A percentile compares a stretch with the other conserved stretches of the same genome.
Evolutionary conservation across 1,140 invertebrate genomes (phyloP).

Genomic region (Vanessa atalanta): DNA sequence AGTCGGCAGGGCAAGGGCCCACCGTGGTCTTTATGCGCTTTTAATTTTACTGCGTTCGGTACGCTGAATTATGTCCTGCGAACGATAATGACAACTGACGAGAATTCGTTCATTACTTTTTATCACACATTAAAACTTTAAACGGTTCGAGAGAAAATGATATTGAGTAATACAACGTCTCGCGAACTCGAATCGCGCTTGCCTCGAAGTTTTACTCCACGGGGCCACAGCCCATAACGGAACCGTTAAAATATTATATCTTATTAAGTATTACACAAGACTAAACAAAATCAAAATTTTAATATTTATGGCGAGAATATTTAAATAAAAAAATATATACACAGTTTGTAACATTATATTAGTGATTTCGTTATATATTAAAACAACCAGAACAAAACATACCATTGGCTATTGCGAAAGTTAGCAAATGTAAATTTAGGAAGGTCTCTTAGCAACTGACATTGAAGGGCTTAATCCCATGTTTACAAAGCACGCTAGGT

Average conservation of each 20-base stretch:
- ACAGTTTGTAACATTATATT: too few relatives aligned
- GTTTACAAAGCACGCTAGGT: constrained; percentile 12
- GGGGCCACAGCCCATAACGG: neutral
- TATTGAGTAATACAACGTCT: constrained; percentile 20
- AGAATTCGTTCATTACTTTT: constrained; percentile 71
- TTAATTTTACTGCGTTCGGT: constrained; percentile 71
- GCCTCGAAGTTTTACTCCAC: neutral
- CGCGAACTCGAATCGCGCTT: neutral
- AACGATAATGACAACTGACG: constrained; percentile 59
- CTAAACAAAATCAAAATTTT: too few relatives aligned
- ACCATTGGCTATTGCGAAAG: neutral
- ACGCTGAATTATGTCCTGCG: constrained; percentile 64
- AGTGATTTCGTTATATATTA: too few relatives aligned
- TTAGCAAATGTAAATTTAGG: neutral
- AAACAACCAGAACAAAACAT: too few relatives aligned
- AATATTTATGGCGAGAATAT: too few relatives aligned
- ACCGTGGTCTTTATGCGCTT: constrained; percentile 72
- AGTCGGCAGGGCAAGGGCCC: constrained; percentile 58
- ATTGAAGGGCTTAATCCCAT: constrained; percentile 7
- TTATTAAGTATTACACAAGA: too few relatives aligned
- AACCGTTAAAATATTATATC: too few relatives aligned
- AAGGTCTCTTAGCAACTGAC: constrained; percentile 15
- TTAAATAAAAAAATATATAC: too few relatives aligned
- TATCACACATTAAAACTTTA: constrained; percentile 65
- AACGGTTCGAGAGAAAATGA: constrained; percentile 43